Evolutionary conservation across 2,888 invertebrate genomes (phyloP).

Genomic region (Epinotia bilunana): DNA sequence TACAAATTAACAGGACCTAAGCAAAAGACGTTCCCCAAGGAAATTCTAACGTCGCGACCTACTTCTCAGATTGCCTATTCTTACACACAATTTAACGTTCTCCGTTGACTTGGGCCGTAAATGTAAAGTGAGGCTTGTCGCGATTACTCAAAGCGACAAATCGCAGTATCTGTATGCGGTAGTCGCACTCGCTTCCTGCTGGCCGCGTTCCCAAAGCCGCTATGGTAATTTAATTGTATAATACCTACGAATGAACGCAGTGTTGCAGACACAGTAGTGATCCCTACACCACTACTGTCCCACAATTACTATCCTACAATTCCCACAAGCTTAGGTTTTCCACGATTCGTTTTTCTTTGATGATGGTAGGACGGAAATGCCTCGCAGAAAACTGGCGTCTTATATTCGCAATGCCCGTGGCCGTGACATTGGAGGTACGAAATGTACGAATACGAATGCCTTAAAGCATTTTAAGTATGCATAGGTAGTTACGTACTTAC

Average conservation of each 20-base stretch:
- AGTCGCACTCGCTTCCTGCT: constrained; percentile 70
- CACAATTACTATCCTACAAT: not conserved
- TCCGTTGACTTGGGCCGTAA: constrained; percentile 17
- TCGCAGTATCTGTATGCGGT: constrained; percentile 72
- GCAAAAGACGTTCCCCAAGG: constrained; percentile 27
- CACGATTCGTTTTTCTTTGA: constrained; percentile 14
- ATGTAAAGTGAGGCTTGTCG: constrained; percentile 33
- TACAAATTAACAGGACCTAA: constrained; percentile 32
- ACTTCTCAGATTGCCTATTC: constrained; percentile 38
- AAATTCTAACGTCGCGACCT: constrained; percentile 28
- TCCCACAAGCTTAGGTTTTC: constrained; percentile 24
- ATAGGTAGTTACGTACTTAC: too few species aligned
- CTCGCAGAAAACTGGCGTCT: not conserved
- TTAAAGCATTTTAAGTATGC: too few species aligned
- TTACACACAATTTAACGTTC: constrained; percentile 26
- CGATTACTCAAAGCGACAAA: constrained; percentile 48
- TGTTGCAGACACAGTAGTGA: constrained; percentile 34
- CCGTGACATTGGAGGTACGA: too few species aligned
- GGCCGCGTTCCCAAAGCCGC: constrained; percentile 72
- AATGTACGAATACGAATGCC: too few species aligned
- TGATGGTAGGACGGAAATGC: constrained; percentile 25
- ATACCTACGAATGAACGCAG: constrained; percentile 58
- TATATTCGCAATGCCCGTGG: too few species aligned
- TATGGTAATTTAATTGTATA: constrained; percentile 79
- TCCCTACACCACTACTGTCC: too few species aligned